Evolutionary conservation across 1,140 invertebrate species (phyloP).

Genomic region (Bombus superbus): DNA sequence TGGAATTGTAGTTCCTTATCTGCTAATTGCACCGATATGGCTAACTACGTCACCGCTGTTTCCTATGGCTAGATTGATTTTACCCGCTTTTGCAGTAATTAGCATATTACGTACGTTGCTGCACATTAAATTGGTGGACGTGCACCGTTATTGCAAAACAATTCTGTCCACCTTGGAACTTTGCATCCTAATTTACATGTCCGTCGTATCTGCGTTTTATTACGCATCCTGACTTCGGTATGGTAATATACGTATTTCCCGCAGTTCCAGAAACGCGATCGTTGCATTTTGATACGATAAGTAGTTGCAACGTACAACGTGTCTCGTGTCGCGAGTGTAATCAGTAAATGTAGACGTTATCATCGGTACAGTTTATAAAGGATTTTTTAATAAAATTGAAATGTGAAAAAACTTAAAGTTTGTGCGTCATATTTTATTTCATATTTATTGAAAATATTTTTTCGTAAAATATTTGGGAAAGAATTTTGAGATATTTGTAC

Average conservation of each 20-base stretch:
- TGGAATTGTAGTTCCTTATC: constrained; percentile 63
- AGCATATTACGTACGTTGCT: constrained; percentile 67
- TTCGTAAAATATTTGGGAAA: no score
- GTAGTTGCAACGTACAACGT: not conserved
- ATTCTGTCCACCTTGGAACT: constrained; percentile 35
- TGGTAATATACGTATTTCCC: not conserved
- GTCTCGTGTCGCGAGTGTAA: not conserved
- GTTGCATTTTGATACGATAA: not conserved
- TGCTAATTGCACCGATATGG: constrained; percentile 71
- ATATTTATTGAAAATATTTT: not conserved
- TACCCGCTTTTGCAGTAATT: constrained; percentile 60
- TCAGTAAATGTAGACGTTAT: no score
- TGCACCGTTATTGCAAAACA: constrained; percentile 21
- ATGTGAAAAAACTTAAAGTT: not conserved
- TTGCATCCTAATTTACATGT: constrained; percentile 59
- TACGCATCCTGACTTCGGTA: not conserved
- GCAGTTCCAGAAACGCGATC: not conserved
- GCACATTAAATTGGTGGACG: constrained; percentile 59
- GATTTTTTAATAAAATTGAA: not conserved
- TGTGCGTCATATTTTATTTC: not conserved
- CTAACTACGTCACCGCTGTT: constrained; percentile 63
- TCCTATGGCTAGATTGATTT: constrained; percentile 51
- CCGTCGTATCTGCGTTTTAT: not conserved
- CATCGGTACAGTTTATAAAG: not conserved
- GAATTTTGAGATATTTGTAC: not conserved